Conservation (phyloP, 2,888 invertebrate species). For the Charanyca ferruginea region DNA sequence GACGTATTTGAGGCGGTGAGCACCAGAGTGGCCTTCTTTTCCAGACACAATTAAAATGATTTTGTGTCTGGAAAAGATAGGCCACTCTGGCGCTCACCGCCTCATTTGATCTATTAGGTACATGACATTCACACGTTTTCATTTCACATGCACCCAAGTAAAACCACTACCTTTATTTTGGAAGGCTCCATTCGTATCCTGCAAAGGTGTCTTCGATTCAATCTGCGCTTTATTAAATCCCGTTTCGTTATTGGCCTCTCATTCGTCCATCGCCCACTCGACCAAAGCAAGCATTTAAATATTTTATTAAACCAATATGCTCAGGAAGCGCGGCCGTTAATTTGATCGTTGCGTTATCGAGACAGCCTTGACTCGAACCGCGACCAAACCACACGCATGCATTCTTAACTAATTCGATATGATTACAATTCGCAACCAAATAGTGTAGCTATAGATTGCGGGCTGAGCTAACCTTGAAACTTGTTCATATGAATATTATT, state of each 20-base stretch:
- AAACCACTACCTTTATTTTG: too few species aligned
- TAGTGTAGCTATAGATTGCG: conserved; percentile 19
- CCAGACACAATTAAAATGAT: too few species aligned
- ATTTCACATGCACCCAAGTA: too few species aligned
- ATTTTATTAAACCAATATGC: conserved; percentile 52
- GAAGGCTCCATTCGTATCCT: background rate
- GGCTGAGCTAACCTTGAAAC: conserved; percentile 46
- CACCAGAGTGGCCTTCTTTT: too few species aligned
- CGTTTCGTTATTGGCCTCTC: conserved; percentile 9
- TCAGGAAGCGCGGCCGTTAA: conserved; percentile 48
- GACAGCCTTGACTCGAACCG: conserved; percentile 58
- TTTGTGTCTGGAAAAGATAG: too few species aligned
- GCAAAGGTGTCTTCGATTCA: background rate
- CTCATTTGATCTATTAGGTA: too few species aligned
- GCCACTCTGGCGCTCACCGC: too few species aligned
- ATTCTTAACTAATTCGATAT: conserved; percentile 56
- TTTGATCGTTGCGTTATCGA: conserved; percentile 62
- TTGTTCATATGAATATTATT: conserved; percentile 55
- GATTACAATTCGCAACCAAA: conserved; percentile 53
- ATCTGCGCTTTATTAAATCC: conserved; percentile 7
- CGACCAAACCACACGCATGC: conserved; percentile 51
- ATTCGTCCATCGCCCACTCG: conserved; percentile 16
- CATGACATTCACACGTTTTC: too few species aligned
- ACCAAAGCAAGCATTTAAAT: conserved; percentile 41
- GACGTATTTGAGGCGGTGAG: too few species aligned